Evolutionary conservation across 2,888 invertebrate species (phyloP), one percentile per base, ranked within the genome.

Genomic region (Eurytoma californica): DNA sequence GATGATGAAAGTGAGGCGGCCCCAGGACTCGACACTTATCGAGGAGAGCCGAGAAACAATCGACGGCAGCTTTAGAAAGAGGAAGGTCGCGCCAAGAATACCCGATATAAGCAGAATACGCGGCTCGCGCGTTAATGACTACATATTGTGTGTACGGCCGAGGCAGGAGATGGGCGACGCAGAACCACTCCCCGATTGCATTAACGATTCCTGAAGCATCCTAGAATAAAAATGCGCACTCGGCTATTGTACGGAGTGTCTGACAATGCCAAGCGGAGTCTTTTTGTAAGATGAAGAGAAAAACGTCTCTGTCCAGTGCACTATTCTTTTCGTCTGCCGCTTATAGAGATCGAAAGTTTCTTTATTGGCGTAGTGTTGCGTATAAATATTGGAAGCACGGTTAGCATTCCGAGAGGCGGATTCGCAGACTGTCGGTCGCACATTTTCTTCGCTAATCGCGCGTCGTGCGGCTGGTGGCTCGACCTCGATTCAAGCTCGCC

Each of bases 221-320:
- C 70, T 65, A 76, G 72, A 73, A 77, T 72, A 77, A 77, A 77
- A 77, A 77, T 77, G 77, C 72, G 72, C 66, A 58, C 72, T 77
- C 60, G 58, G 2, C 65, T 70, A 61, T 80, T 77, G 80, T 30
- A 30, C 30, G 30, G 30, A 30, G 3, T 69, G 51, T 12, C 69
- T n/a, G 39, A 18, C 20, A 39, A 55, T 69, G 51, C 60, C 76
- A 63, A 61, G 68, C 55, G 47, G 57, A 57, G 30, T 4, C 30
- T 24, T 24, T 51, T 13, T 57, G 16, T 2, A 24, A 24, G 1
- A 24, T 24, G 1, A 24, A 24, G 1, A 24, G 24, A 24, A 24
- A 24, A 24, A 24, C 20, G 49, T 14, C n/a, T 30, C 49, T 70
- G n/a, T 63, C 28, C 18, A 55, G 39, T 68, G 57, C 55, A 30